Evolutionary conservation across 2,888 invertebrate species (phyloP).

Genomic region (Synanthedon formicaeformis): DNA sequence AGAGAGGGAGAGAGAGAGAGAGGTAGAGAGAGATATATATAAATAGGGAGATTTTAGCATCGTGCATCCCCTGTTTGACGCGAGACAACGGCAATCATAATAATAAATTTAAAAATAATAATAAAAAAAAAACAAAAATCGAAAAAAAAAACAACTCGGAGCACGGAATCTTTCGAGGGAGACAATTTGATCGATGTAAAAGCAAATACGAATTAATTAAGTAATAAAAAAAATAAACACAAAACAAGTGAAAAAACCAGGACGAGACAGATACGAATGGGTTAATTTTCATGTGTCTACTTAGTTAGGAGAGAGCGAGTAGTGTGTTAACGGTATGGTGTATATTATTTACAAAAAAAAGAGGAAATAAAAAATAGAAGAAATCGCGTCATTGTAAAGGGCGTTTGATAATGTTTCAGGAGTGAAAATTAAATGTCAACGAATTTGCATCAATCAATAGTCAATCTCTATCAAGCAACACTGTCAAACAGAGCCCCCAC

Average conservation of each 20-base stretch:
- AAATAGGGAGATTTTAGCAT: slow-evolving; percentile 62
- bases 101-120: slow-evolving; percentile 5
- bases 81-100: slow-evolving; percentile 41
- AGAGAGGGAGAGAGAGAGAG: slow-evolving; percentile 41
- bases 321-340: slow-evolving; percentile 40
- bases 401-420: slow-evolving; percentile 25
- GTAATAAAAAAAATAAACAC: slow-evolving; percentile 30
- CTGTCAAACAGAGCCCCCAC: slow-evolving; percentile 34
- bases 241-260: slow-evolving; percentile 19
- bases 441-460: slow-evolving; percentile 1
- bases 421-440: background rate
- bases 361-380: slow-evolving; percentile 13
- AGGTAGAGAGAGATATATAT: slow-evolving; percentile 22
- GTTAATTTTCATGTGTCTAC: slow-evolving; percentile 41
- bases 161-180: slow-evolving; percentile 65
- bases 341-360: slow-evolving; percentile 43
- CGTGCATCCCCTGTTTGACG: slow-evolving; percentile 69
- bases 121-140: slow-evolving; percentile 32
- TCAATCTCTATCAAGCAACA: slow-evolving; percentile 11
- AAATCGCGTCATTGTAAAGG: slow-evolving; percentile 18
- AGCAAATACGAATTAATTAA: slow-evolving; percentile 10
- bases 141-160: slow-evolving; percentile 25
- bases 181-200: slow-evolving; percentile 49
- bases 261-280: slow-evolving; percentile 49
- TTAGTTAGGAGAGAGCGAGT: slow-evolving; percentile 29